Percentiles rank a stretch among this genome's conserved stretches.
Conservation (phyloP, 2,888 invertebrate genomes). For the Beris chalybata region DNA sequence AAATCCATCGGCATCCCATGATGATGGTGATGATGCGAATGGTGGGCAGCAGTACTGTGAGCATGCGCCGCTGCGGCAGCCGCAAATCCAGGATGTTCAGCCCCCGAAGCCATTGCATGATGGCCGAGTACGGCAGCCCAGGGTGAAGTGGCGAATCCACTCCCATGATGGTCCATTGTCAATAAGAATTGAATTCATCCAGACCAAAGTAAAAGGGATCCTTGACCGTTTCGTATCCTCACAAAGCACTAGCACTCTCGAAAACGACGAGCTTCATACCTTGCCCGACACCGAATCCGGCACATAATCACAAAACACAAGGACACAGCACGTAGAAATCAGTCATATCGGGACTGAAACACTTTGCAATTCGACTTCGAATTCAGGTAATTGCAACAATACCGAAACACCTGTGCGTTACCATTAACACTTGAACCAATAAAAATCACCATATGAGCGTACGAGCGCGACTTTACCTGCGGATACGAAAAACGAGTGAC, state of each 20-base stretch:
- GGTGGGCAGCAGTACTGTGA: constrained; percentile 57
- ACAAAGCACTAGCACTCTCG: neutral
- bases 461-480: constrained; percentile 10
- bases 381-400: no score
- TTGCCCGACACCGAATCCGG: neutral
- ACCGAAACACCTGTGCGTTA: neutral
- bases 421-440: constrained; percentile 14
- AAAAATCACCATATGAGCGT: constrained; percentile 7
- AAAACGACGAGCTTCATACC: neutral
- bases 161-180: constrained; percentile 76
- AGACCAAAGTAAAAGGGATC: neutral
- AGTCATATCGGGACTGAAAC: no score
- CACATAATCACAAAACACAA: neutral
- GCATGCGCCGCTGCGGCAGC: constrained; percentile 58
- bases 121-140: constrained; percentile 77
- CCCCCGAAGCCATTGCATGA: constrained; percentile 53
- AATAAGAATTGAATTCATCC: constrained; percentile 14
- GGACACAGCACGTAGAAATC: no score
- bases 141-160: constrained; percentile 73
- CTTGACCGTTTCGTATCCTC: neutral
- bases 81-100: constrained; percentile 47
- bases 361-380: no score
- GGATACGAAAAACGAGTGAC: neutral
- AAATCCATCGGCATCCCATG: constrained; percentile 86
- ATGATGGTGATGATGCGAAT: constrained; percentile 58